Evolutionary conservation across 2,888 invertebrate species (phyloP).

Genomic region (Limenitis camilla): DNA sequence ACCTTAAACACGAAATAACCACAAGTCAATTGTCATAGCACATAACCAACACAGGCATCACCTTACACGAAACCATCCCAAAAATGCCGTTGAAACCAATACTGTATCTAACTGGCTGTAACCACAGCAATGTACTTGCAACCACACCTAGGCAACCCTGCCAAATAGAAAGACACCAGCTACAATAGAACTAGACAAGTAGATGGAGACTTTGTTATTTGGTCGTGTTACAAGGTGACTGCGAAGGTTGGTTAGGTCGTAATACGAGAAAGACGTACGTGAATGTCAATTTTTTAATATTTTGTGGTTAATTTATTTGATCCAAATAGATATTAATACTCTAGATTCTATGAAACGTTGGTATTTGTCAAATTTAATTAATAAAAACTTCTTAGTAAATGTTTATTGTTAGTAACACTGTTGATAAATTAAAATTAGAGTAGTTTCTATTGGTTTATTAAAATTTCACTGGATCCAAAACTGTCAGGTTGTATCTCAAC

Average conservation of each 20-base stretch:
- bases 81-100: slow-evolving; percentile 53
- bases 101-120: slow-evolving; percentile 47
- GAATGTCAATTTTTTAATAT: slow-evolving; percentile 32
- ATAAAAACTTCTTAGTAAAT: too few species aligned
- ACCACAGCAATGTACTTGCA: slow-evolving; percentile 41
- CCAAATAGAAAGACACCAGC: slow-evolving; percentile 13
- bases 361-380: too few species aligned
- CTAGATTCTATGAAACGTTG: too few species aligned
- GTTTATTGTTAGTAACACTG: too few species aligned
- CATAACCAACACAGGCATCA: slow-evolving; percentile 29
- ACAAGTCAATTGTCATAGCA: slow-evolving; percentile 32
- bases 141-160: slow-evolving; percentile 35
- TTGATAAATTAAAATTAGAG: too few species aligned
- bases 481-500: too few species aligned
- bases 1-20: too few species aligned
- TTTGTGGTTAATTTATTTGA: slow-evolving; percentile 19
- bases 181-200: too few species aligned
- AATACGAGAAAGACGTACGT: too few species aligned
- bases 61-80: slow-evolving; percentile 48
- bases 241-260: too few species aligned
- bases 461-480: too few species aligned
- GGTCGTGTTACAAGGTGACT: slow-evolving; percentile 27
- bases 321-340: not conserved
- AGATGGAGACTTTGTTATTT: slow-evolving; percentile 22
- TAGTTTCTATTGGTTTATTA: too few species aligned